Base-by-base conservation (phyloP, 2,113 vertebrate genomes). In the Oxyura jamaicensis region DNA sequence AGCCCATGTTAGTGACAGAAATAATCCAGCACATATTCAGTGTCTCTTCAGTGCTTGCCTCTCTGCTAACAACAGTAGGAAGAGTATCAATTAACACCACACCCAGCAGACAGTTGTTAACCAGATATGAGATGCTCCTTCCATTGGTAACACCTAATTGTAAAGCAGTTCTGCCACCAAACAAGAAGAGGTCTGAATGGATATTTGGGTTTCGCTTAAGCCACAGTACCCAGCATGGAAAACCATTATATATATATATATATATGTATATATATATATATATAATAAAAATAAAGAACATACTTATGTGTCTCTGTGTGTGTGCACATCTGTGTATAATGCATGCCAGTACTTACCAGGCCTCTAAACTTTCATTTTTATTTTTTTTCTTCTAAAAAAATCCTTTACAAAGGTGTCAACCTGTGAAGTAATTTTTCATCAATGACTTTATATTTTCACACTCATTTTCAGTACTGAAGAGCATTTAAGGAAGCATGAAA, bases 301-400 rank as follows among this genome's bases (percentile, higher is more conserved):
- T 4, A 21, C 1, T 2, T 3, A 0, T 50, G 33, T 79, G 6
- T 11, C 1, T 29, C 8, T 68, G 8, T 59, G 8, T 55, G 11
- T 4, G 14, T 11, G 2, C 0, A 0, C 25, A 2, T 22, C 5
- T 56, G 5, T 17, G 10, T 59, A 26, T 19, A 60, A 33, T 3
- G 19, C 15, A 68, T 4, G 2, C 13, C 10, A 25, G 29, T 16
- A 75, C 2, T 63, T 55, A 52, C 2, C 8, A 71, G 42, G 8
- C 2, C 4, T 4, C 7, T 39, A 41, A 58, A n/a, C 5, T 68
- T 60, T 66, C 8, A n/a, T n/a, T 26, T 53, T 12, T 1, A 3
- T 21, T 35, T 11, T 79, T 21, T 62, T 11, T 5, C 67, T 20
- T 86, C 8, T 76, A 50, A 50, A 53, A n/a, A 81, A 11, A 78